A percentile compares a stretch with the other conserved stretches of the same genome.
phyloP scores from a whole-genome alignment of 2,113 vertebrate species.

The Athene noctua region DNA sequence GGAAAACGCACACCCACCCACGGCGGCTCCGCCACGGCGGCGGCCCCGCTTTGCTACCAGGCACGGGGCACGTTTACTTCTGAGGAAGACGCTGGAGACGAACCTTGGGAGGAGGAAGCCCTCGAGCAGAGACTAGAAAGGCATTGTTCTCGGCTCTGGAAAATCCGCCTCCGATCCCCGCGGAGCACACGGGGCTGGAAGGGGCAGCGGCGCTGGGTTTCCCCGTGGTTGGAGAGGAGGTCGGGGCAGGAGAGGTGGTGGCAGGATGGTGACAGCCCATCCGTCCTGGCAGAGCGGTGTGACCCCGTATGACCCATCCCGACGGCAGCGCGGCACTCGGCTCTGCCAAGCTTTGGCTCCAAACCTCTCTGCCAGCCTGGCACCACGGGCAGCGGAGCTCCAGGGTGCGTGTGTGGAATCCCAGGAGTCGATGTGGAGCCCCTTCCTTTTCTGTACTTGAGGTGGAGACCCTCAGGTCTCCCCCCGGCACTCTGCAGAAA shows the following conservation, averaged over 20 bases:
- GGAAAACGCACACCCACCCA: slow-evolving; percentile 75
- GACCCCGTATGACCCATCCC: not conserved
- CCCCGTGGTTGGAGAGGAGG: not conserved
- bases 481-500: not conserved
- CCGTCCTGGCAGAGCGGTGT: not conserved
- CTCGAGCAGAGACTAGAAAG: not conserved
- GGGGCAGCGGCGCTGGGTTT: not conserved
- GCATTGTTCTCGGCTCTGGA: slow-evolving; percentile 46
- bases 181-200: not conserved
- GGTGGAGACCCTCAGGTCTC: not conserved
- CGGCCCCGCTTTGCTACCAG: slow-evolving; percentile 63
- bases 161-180: not conserved
- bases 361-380: not conserved
- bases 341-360: not conserved
- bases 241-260: not conserved
- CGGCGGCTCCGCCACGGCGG: slow-evolving; percentile 75
- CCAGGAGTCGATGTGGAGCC: not conserved
- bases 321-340: rapidly evolving
- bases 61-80: slow-evolving; percentile 70
- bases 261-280: not conserved
- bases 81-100: slow-evolving; percentile 62
- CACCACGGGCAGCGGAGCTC: not conserved
- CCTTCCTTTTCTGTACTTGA: not conserved
- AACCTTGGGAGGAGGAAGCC: slow-evolving; percentile 55
- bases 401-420: rapidly evolving